A percentile compares a stretch with the other conserved stretches of the same genome.
Evolutionary conservation across 92 coral and sea anemone genomes (phyloP).

Genomic region (Heliopora coerulea): DNA sequence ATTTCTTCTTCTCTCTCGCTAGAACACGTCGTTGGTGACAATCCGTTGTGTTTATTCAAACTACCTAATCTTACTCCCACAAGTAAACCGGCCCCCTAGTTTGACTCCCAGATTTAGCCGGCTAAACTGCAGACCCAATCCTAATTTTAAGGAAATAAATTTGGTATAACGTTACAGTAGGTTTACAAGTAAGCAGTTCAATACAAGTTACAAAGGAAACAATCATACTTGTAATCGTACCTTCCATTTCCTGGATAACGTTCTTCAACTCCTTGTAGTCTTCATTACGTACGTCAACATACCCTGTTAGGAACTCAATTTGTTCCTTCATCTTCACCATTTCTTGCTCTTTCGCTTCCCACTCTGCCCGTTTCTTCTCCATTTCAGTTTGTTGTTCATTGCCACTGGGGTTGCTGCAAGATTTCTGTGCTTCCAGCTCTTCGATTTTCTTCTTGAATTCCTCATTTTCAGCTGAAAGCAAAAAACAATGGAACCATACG

Average conservation of each 20-base stretch:
- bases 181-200: no score
- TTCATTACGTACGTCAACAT: not conserved
- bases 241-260: conserved; percentile 1
- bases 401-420: not conserved
- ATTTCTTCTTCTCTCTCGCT: no score
- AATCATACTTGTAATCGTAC: no score
- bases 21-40: no score
- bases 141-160: no score
- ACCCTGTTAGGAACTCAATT: not conserved
- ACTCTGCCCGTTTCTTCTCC: not conserved
- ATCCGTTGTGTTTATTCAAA: no score
- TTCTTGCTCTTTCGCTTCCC: conserved; percentile 2
- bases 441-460: conserved; percentile 1
- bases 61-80: no score
- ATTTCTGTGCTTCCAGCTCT: not conserved
- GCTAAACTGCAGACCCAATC: no score
- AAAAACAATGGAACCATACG: not conserved
- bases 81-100: no score
- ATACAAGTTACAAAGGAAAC: no score
- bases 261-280: not conserved
- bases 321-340: not conserved
- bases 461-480: conserved; percentile 1
- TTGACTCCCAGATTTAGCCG: no score
- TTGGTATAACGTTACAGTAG: no score
- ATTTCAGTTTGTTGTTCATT: not conserved